A percentile compares a stretch with the other conserved stretches of the same genome.
Conservation (phyloP, 2,888 invertebrate species). For the Argynnis bischoffii region DNA sequence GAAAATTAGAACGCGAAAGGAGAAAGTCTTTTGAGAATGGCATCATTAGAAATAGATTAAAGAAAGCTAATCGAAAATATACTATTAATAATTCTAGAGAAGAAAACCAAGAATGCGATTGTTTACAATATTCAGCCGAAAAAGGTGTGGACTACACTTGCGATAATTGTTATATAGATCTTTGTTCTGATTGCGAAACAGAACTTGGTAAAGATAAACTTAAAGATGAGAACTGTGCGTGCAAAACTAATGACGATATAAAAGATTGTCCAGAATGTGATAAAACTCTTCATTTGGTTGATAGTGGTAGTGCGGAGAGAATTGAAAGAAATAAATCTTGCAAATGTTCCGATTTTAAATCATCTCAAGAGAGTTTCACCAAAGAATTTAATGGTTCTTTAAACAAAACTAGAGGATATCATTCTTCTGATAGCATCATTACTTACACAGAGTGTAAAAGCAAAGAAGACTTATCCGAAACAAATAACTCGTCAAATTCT, state of each 20-base stretch:
- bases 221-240: constrained; percentile 59
- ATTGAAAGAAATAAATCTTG: constrained; percentile 67
- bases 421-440: constrained; percentile 75
- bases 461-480: constrained; percentile 65
- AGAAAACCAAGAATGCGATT: constrained; percentile 64
- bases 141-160: constrained; percentile 75
- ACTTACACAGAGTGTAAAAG: constrained; percentile 66
- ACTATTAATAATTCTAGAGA: constrained; percentile 59
- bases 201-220: constrained; percentile 61
- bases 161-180: constrained; percentile 70
- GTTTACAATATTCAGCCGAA: constrained; percentile 65
- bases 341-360: constrained; percentile 74
- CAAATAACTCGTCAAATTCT: constrained; percentile 62
- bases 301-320: constrained; percentile 68
- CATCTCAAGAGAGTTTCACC: constrained; percentile 74
- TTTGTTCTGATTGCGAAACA: constrained; percentile 73
- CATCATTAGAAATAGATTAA: constrained; percentile 77
- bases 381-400: constrained; percentile 66
- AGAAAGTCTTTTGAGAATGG: constrained; percentile 84
- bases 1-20: constrained; percentile 88
- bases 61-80: constrained; percentile 80
- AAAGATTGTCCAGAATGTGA: constrained; percentile 73
- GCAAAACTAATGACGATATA: constrained; percentile 51
- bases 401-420: constrained; percentile 72
- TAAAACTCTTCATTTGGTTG: constrained; percentile 68